Evolutionary conservation across 2,888 invertebrate genomes (phyloP), one percentile per base, ranked within the genome.

Genomic region (Mesorhabditis spiculigera): DNA sequence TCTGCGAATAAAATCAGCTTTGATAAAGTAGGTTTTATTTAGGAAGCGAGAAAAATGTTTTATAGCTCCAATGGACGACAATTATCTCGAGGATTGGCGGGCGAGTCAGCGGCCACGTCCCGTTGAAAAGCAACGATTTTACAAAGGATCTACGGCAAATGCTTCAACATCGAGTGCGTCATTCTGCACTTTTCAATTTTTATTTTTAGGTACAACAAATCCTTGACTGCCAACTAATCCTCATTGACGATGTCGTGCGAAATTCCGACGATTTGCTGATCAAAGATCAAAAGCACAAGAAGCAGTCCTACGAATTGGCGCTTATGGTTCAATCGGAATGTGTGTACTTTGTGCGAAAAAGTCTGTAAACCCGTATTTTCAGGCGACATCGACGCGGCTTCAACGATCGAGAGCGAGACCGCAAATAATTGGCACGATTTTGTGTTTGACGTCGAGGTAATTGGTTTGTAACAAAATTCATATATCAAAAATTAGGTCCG

Each of bases 401-500:
- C 58, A n/a, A 50, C 58, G 3, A 2, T 50, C 10, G 1, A 50
- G n/a, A 10, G n/a, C 8, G 58, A 50, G n/a, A 13, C 58, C 1
- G n/a, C 58, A 1, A 50, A 10, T 2, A 50, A 50, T 50, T 50
- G 58, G 58, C 58, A 50, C 58, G 58, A 50, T 50, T 50, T 50
- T 50, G 58, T 50, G 8, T 50, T 50, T n/a, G 58, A 50, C n/a
- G n/a, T 50, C n/a, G 58, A 50, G 58, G 58, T 50, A n/a, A 50
- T 28, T 28, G 28, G 28, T 28, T 28, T 28, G 28, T 28, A 1
- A 28, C 28, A 28, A 28, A 28, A 28, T 28, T 28, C 28, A 28
- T 28, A 1, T 1, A 28, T 3, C n/a, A 50, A 50, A 50, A 64
- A 71, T 68, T 62, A 73, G 69, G 68, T 80, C n/a, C 75, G 80